A percentile compares a stretch with the other conserved stretches of the same genome.
phyloP scores from a whole-genome alignment of 2,888 invertebrate species.

The Corbicula japonica region DNA sequence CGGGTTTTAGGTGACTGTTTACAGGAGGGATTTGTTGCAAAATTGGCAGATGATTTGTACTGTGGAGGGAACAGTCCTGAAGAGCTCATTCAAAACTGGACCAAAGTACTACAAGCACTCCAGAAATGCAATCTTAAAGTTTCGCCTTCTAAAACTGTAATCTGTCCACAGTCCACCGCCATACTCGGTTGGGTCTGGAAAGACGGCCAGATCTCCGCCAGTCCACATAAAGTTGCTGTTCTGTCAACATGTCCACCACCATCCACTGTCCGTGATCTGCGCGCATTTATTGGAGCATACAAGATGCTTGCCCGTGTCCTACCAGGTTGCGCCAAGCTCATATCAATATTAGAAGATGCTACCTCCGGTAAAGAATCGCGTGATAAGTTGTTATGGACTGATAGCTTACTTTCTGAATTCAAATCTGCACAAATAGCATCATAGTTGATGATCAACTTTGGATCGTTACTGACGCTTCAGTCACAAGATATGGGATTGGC shows the following conservation, averaged over 20 bases:
- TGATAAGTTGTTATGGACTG: constrained; percentile 59
- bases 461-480: constrained; percentile 65
- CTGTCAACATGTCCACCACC: constrained; percentile 48
- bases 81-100: constrained; percentile 49
- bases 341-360: constrained; percentile 50
- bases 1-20: constrained; percentile 28
- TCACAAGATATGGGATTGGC: constrained; percentile 57
- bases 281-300: constrained; percentile 61
- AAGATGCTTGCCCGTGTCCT: constrained; percentile 57
- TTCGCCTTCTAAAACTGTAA: constrained; percentile 57
- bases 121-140: constrained; percentile 43
- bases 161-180: constrained; percentile 47
- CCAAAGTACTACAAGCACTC: constrained; percentile 51
- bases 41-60: constrained; percentile 66
- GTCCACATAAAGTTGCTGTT: constrained; percentile 49
- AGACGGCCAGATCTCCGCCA: constrained; percentile 37
- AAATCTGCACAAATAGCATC: constrained; percentile 23
- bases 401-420: constrained; percentile 41
- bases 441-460: constrained; percentile 36
- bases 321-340: constrained; percentile 29
- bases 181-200: constrained; percentile 62
- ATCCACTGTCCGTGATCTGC: constrained; percentile 36
- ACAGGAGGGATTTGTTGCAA: constrained; percentile 55
- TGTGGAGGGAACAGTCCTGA: constrained; percentile 57
- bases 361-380: constrained; percentile 45